Percentiles rank a stretch among this genome's conserved stretches.
These are phyloP conservation scores for Pherbina coryleti DNA, from an alignment of 2,888 invertebrate species.

Conservation along the genomic window DNA sequence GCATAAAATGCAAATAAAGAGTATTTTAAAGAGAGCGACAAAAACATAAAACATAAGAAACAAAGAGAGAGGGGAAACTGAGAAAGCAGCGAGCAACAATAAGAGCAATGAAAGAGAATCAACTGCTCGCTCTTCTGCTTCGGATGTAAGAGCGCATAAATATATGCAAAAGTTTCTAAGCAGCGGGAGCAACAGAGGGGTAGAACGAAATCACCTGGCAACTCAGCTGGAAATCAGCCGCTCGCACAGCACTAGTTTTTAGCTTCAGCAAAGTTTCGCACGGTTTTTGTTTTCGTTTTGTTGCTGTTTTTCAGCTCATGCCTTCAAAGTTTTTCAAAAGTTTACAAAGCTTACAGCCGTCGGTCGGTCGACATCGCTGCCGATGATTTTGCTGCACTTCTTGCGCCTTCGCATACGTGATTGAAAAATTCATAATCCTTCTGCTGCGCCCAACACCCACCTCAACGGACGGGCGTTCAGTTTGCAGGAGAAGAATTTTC, in stretches of 20 bases:
- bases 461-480: too few species aligned
- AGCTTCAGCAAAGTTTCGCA: slow-evolving; percentile 17
- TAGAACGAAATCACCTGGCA: slow-evolving; percentile 59
- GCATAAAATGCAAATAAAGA: neutral
- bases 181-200: slow-evolving; percentile 41
- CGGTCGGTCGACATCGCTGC: neutral
- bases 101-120: neutral
- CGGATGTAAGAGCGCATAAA: neutral
- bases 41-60: neutral
- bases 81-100: neutral
- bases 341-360: neutral
- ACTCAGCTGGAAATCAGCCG: slow-evolving; percentile 68
- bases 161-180: neutral
- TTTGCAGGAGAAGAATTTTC: too few species aligned
- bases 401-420: neutral
- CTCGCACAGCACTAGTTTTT: slow-evolving; percentile 45
- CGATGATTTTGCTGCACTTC: neutral
- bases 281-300: neutral
- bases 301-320: neutral
- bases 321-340: neutral
- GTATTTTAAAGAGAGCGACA: neutral
- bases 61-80: neutral
- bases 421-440: too few species aligned
- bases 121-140: too few species aligned
- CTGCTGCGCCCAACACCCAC: too few species aligned